A percentile compares a stretch with the other conserved stretches of the same genome.
Conservation (phyloP, 2,797 vertebrate genomes). For the Salarias fasciatus region DNA sequence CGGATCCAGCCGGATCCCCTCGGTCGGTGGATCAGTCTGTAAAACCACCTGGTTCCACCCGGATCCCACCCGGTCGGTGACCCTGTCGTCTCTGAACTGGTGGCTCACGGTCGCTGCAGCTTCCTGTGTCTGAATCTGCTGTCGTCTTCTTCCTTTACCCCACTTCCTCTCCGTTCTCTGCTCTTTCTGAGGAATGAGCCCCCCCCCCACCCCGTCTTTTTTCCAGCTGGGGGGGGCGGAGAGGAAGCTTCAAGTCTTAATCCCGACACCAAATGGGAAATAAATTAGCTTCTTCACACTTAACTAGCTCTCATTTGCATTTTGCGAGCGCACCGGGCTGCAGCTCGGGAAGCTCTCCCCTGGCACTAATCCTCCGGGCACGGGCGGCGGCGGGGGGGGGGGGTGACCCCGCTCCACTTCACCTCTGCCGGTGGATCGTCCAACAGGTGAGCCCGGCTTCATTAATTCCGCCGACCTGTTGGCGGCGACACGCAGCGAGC, state of each 20-base stretch:
- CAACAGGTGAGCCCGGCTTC: conserved; percentile 8
- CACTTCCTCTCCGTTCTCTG: too few relatives aligned
- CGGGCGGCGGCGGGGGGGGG: conserved; percentile 56
- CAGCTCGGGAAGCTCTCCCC: conserved; percentile 76
- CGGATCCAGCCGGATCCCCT: too few relatives aligned
- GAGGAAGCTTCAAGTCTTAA: conserved; percentile 87
- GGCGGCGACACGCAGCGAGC: neutral
- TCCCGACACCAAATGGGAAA: conserved; percentile 89
- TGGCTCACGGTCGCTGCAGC: too few relatives aligned
- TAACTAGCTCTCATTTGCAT: conserved; percentile 90
- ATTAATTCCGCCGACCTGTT: conserved; percentile 32
- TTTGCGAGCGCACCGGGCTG: too few relatives aligned
- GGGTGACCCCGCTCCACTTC: conserved; percentile 54
- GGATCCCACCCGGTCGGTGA: too few relatives aligned
- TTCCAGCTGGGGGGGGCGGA: conserved; percentile 50
- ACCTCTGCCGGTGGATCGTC: conserved; percentile 30
- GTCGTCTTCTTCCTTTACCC: too few relatives aligned
- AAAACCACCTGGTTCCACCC: too few relatives aligned
- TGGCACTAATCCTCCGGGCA: conserved; percentile 84
- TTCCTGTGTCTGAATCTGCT: too few relatives aligned
- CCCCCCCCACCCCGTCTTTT: conserved; percentile 28
- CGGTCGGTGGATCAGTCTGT: too few relatives aligned
- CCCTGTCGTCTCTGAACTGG: too few relatives aligned
- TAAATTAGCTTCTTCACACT: conserved; percentile 93
- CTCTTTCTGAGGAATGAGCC: too few relatives aligned